phyloP scores from a whole-genome alignment of 2,797 vertebrate species.

The Cyprinodon diabolis region DNA sequence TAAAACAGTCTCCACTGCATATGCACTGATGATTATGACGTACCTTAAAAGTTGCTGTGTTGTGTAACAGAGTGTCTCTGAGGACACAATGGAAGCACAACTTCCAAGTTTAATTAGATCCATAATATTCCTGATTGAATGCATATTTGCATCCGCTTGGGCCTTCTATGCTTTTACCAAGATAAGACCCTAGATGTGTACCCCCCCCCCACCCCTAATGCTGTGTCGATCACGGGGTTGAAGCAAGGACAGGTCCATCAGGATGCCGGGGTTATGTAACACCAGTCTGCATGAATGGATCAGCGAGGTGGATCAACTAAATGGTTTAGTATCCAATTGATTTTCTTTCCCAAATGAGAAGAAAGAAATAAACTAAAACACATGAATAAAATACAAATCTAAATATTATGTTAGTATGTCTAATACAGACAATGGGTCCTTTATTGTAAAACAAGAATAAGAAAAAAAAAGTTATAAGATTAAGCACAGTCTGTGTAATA shows the following conservation, averaged over 20 bases:
- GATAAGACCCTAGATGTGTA: slow-evolving; percentile 7
- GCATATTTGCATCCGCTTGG: slow-evolving; percentile 6
- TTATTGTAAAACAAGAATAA: not conserved
- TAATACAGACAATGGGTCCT: not conserved
- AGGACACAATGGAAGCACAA: not conserved
- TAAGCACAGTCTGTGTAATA: no score
- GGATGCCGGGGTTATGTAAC: slow-evolving; percentile 60
- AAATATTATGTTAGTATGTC: not conserved
- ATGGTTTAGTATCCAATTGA: not conserved
- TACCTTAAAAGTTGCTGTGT: not conserved
- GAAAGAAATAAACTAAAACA: not conserved
- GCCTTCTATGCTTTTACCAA: slow-evolving; percentile 30
- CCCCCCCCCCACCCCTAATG: not conserved
- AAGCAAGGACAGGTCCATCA: slow-evolving; percentile 56
- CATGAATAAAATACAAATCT: no score
- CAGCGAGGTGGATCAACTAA: slow-evolving; percentile 26
- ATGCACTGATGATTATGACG: not conserved
- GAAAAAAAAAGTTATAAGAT: not conserved
- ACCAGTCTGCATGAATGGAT: slow-evolving; percentile 61
- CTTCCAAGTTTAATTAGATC: slow-evolving; percentile 7
- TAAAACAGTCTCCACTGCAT: not conserved
- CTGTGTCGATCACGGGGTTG: slow-evolving; percentile 35
- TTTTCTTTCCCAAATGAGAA: not conserved
- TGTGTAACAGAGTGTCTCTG: not conserved
- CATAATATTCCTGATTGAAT: slow-evolving; percentile 1